Percentiles rank a stretch among this genome's conserved stretches.
phyloP scores from a whole-genome alignment of 2,113 vertebrate genomes.

The Elachura formosa region DNA sequence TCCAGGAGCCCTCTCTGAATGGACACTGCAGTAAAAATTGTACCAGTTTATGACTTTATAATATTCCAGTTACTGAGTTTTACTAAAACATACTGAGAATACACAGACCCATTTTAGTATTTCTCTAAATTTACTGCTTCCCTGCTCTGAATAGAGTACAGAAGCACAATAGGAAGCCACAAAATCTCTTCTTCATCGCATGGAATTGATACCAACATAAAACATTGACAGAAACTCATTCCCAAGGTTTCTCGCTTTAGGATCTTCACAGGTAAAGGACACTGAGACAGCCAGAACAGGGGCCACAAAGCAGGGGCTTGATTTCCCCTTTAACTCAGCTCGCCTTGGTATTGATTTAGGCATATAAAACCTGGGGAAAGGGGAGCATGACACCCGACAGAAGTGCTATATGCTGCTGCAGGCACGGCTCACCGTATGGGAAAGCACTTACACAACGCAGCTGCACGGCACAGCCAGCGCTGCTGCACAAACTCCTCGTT shows the following conservation, averaged over 20 bases:
- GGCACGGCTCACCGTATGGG: neutral
- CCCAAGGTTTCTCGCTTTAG: neutral
- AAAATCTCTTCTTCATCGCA: neutral
- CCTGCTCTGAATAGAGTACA: neutral
- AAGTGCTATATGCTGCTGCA: conserved; percentile 1
- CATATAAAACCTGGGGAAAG: neutral
- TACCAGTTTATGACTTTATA: neutral
- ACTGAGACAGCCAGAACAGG: neutral
- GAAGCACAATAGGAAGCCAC: neutral
- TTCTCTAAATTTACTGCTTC: neutral
- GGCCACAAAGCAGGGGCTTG: neutral
- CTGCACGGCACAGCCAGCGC: neutral
- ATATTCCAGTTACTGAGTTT: neutral
- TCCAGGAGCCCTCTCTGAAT: neutral
- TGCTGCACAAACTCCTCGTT: neutral
- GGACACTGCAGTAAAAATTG: neutral
- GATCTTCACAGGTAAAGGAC: neutral
- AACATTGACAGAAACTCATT: neutral
- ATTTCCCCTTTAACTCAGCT: neutral
- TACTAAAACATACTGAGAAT: neutral
- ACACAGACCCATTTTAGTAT: neutral
- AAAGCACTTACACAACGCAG: neutral
- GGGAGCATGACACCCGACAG: neutral
- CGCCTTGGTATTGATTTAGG: neutral
- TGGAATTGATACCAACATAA: neutral